phyloP scores from a whole-genome alignment of 2,113 vertebrate species.

The Scopus umbretta region DNA sequence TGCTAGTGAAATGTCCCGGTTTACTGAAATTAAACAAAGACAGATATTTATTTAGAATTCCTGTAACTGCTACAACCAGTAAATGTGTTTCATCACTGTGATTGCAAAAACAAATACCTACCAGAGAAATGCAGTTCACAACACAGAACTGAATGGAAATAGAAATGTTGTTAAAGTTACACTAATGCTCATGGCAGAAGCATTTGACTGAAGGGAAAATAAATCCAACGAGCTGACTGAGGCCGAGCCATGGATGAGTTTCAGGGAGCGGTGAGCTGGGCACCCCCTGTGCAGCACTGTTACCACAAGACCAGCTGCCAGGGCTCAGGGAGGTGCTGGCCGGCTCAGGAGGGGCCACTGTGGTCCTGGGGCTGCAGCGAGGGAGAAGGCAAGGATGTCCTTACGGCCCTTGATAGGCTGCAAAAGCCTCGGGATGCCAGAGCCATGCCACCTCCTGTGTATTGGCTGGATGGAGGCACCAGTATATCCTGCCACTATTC shows the following conservation, averaged over 20 bases:
- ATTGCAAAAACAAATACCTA: conserved; percentile 64
- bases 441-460: not conserved
- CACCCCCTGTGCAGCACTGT: not conserved
- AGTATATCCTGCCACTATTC: not conserved
- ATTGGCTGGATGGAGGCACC: not conserved
- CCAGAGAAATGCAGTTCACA: conserved; percentile 11
- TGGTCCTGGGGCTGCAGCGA: not conserved
- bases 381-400: not conserved
- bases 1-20: conserved; percentile 32
- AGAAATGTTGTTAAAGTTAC: not conserved
- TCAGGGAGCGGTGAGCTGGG: not conserved
- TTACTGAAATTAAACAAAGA: conserved; percentile 61
- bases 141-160: conserved; percentile 37
- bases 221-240: not conserved
- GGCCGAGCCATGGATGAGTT: not conserved
- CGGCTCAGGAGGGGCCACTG: not conserved
- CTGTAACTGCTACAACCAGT: conserved; percentile 56
- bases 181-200: not conserved
- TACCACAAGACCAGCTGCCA: not conserved
- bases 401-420: not conserved
- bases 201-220: not conserved
- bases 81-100: conserved; percentile 49
- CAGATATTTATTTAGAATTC: conserved; percentile 58
- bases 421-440: not conserved
- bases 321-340: not conserved